Evolutionary conservation across 2,888 invertebrate species (phyloP).

Genomic region (Andrena fulva): DNA sequence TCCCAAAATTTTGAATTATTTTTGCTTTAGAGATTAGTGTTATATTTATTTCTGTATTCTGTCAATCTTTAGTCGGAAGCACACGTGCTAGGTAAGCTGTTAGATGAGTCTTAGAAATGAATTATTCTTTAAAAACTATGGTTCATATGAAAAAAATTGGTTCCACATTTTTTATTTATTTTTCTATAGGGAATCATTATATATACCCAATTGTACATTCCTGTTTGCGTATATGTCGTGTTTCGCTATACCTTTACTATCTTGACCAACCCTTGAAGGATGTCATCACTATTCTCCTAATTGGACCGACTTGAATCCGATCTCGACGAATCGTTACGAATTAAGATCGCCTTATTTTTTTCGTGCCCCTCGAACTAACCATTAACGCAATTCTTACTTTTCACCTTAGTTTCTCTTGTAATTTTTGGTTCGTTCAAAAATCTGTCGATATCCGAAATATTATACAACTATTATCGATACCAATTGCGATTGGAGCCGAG

Average conservation of each 20-base stretch:
- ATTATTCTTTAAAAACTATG: too few species aligned
- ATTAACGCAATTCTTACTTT: background rate
- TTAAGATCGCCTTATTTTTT: background rate
- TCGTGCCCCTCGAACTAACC: background rate
- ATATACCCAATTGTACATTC: too few species aligned
- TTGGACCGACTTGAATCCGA: constrained; percentile 34
- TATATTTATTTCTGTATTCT: too few species aligned
- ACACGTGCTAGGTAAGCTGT: too few species aligned
- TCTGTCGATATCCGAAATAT: background rate
- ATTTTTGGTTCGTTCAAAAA: constrained; percentile 27
- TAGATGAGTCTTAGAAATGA: too few species aligned
- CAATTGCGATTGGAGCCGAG: background rate
- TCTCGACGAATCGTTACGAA: constrained; percentile 54
- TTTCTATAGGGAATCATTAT: too few species aligned
- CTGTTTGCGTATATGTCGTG: background rate
- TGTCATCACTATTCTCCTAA: background rate
- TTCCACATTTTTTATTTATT: too few species aligned
- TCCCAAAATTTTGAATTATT: too few species aligned
- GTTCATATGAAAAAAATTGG: too few species aligned
- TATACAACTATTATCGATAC: background rate
- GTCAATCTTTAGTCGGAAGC: too few species aligned
- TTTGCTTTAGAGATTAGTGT: too few species aligned
- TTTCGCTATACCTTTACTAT: constrained; percentile 1
- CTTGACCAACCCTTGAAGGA: constrained; percentile 41
- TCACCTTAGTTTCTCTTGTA: background rate